A percentile compares a stretch with the other conserved stretches of the same genome.
Conservation (phyloP, 2,888 invertebrate genomes). For the Schizotus pectinicornis region DNA sequence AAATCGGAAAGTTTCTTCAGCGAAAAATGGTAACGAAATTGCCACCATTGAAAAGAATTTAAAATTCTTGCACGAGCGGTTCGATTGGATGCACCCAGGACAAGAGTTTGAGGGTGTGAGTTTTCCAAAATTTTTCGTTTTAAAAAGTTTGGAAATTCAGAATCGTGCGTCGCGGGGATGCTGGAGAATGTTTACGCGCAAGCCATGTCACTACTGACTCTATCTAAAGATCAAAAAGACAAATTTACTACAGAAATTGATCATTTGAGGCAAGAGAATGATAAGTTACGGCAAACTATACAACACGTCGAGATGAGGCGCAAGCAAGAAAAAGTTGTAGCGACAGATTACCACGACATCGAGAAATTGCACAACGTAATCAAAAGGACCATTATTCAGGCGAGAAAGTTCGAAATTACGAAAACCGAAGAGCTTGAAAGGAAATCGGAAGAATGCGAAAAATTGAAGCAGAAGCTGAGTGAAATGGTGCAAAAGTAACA, state of each 20-base stretch:
- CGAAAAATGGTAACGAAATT: slow-evolving; percentile 33
- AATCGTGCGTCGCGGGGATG: slow-evolving; percentile 37
- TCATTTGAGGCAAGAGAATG: slow-evolving; percentile 35
- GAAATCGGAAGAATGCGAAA: slow-evolving; percentile 30
- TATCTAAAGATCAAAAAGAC: slow-evolving; percentile 40
- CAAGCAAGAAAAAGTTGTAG: slow-evolving; percentile 1
- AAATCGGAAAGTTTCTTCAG: slow-evolving; percentile 33
- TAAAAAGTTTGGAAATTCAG: slow-evolving; percentile 12
- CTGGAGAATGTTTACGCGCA: slow-evolving; percentile 44
- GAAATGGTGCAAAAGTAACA: slow-evolving; percentile 33
- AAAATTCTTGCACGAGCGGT: slow-evolving; percentile 36
- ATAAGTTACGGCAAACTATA: slow-evolving; percentile 31
- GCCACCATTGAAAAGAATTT: slow-evolving; percentile 39
- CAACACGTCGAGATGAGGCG: slow-evolving; percentile 24
- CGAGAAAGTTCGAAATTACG: slow-evolving; percentile 20
- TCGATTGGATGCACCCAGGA: slow-evolving; percentile 25
- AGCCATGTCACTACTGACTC: slow-evolving; percentile 39
- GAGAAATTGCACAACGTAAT: slow-evolving; percentile 25
- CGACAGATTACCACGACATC: slow-evolving; percentile 18
- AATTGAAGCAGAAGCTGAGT: slow-evolving; percentile 28
- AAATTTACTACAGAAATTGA: slow-evolving; percentile 37
- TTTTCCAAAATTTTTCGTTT: neutral
- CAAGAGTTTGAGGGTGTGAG: slow-evolving; percentile 1
- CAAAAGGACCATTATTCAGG: slow-evolving; percentile 21
- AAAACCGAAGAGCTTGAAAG: slow-evolving; percentile 23